A percentile compares a stretch with the other conserved stretches of the same genome.
These are phyloP conservation scores for Muschampia plurimacula DNA, from an alignment of 2,888 invertebrate genomes.

Conservation along the genomic window DNA sequence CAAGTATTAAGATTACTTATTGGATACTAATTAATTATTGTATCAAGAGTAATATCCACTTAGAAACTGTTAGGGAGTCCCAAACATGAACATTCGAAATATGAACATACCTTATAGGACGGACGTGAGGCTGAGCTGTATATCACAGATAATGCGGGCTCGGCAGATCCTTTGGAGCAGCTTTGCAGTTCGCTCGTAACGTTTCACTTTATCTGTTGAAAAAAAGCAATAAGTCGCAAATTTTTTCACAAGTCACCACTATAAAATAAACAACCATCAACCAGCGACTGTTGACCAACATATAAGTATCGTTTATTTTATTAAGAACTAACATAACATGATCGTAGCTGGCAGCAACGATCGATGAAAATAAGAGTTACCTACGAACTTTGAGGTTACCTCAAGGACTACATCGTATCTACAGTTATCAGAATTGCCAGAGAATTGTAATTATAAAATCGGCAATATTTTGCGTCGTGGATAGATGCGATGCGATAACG, in stretches of 20 bases:
- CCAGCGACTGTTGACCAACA: not conserved
- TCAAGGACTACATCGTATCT: constrained; percentile 49
- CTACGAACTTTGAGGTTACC: constrained; percentile 71
- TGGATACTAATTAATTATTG: not conserved
- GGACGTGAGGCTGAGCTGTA: constrained; percentile 86
- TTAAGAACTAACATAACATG: constrained; percentile 8
- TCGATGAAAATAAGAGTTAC: constrained; percentile 38
- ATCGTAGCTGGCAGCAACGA: constrained; percentile 38
- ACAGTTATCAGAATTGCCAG: constrained; percentile 43
- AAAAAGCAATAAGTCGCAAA: constrained; percentile 25
- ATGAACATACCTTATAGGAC: constrained; percentile 79
- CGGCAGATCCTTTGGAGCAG: constrained; percentile 83
- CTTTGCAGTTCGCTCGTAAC: constrained; percentile 81
- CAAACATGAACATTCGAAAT: constrained; percentile 34
- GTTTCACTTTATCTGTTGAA: constrained; percentile 68
- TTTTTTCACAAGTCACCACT: constrained; percentile 4
- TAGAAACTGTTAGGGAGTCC: constrained; percentile 24
- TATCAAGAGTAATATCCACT: constrained; percentile 33
- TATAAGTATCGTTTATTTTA: not conserved
- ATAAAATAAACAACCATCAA: not conserved
- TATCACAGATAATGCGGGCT: constrained; percentile 86
- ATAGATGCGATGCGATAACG: constrained; percentile 55
- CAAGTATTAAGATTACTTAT: not conserved
- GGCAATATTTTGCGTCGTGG: constrained; percentile 63
- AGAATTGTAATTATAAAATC: constrained; percentile 47